A percentile compares a stretch with the other conserved stretches of the same genome.
Evolutionary conservation across 2,888 invertebrate species (phyloP).

Genomic region (Elysia crispata): DNA sequence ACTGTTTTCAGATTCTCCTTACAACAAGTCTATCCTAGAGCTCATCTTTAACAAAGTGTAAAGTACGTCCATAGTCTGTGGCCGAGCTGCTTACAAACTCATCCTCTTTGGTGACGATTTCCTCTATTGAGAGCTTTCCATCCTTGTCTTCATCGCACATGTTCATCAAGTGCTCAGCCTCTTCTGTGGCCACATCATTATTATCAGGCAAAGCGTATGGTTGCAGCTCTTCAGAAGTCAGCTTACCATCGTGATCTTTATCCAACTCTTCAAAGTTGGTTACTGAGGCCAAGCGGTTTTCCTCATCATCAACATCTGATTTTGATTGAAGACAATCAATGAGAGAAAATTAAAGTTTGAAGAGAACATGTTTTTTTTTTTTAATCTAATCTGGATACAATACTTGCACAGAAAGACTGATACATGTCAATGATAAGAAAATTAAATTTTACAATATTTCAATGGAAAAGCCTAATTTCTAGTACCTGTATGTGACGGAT

Average conservation of each 20-base stretch:
- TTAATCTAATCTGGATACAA: too few relatives aligned
- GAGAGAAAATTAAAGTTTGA: too few relatives aligned
- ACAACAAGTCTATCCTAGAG: background rate
- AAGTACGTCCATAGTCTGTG: constrained; percentile 98
- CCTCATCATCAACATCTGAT: constrained; percentile 58
- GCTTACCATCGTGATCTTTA: constrained; percentile 87
- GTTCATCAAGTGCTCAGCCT: constrained; percentile 90
- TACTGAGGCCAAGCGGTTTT: constrained; percentile 63
- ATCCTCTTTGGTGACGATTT: constrained; percentile 95
- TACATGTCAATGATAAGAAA: too few relatives aligned
- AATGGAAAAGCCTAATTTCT: too few relatives aligned
- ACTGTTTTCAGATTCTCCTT: too few relatives aligned
- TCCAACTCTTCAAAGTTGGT: constrained; percentile 82
- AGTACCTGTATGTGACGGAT: too few relatives aligned
- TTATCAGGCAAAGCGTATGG: constrained; percentile 91
- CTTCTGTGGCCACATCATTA: constrained; percentile 91
- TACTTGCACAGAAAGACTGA: too few relatives aligned
- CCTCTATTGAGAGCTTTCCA: constrained; percentile 90
- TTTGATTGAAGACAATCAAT: too few relatives aligned
- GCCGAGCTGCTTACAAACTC: constrained; percentile 98
- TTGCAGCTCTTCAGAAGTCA: constrained; percentile 88
- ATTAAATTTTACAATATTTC: too few relatives aligned
- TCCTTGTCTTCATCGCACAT: constrained; percentile 80
- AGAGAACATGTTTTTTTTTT: too few relatives aligned
- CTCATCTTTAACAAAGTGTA: constrained; percentile 81